These are phyloP conservation scores for Drosophila planitibia DNA, from an alignment of 2,888 invertebrate genomes.

Conservation along the genomic window DNA sequence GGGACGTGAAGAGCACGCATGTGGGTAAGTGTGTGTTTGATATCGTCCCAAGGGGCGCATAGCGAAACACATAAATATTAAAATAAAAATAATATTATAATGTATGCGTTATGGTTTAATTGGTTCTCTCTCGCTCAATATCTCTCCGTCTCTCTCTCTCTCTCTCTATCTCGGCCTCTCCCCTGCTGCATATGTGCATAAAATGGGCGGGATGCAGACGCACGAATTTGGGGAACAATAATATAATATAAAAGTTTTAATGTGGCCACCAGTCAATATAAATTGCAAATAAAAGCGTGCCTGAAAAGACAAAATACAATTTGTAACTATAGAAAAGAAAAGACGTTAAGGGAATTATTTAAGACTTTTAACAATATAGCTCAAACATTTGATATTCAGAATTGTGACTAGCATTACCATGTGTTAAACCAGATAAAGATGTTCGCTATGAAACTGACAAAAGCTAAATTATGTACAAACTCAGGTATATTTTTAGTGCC, in stretches of 20 bases:
- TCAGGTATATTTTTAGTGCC: not conserved
- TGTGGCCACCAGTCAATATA: constrained; percentile 28
- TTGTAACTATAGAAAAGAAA: not conserved
- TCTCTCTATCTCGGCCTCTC: not conserved
- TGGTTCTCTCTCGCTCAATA: constrained; percentile 60
- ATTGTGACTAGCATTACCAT: not conserved
- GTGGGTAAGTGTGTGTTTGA: constrained; percentile 20
- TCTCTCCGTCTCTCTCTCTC: constrained; percentile 8
- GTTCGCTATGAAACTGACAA: not conserved
- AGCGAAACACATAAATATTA: constrained; percentile 74
- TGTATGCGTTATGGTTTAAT: constrained; percentile 72
- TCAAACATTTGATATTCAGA: not conserved
- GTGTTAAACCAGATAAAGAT: not conserved
- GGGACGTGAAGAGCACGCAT: not conserved
- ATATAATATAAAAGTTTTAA: constrained; percentile 49
- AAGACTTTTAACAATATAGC: not conserved
- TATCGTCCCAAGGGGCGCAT: constrained; percentile 50
- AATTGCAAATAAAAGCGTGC: constrained; percentile 14
- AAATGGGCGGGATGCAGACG: constrained; percentile 5
- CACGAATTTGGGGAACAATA: constrained; percentile 24
- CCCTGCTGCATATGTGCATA: constrained; percentile 35
- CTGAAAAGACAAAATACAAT: not conserved
- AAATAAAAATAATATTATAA: constrained; percentile 75
- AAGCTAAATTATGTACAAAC: not conserved
- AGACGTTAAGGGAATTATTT: not conserved